Conservation (phyloP, 2,888 invertebrate species). For the Pyralis farinalis region DNA sequence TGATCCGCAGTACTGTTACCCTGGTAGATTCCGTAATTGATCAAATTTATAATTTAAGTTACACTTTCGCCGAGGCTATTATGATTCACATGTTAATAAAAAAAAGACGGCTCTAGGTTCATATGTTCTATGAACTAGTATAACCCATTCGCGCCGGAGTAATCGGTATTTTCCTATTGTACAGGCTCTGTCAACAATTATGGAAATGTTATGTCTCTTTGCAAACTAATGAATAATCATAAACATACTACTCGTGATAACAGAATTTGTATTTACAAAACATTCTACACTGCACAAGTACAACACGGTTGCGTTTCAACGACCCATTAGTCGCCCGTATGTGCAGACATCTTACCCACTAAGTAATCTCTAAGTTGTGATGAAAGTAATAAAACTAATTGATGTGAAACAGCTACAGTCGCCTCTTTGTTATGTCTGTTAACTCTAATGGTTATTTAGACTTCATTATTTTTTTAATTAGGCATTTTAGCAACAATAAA, state of each 20-base stretch:
- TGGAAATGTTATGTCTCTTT: slow-evolving; percentile 19
- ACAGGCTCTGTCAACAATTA: slow-evolving; percentile 35
- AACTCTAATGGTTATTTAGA: slow-evolving; percentile 17
- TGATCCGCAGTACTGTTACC: no score
- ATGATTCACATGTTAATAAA: no score
- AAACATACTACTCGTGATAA: slow-evolving; percentile 32
- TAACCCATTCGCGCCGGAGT: no score
- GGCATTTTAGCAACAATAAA: slow-evolving; percentile 9
- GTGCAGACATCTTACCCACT: slow-evolving; percentile 1
- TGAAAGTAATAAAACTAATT: slow-evolving; percentile 24
- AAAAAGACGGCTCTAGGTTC: no score
- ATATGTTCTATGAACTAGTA: no score
- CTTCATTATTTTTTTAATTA: slow-evolving; percentile 13
- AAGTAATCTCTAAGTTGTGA: slow-evolving; percentile 3
- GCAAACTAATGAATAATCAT: slow-evolving; percentile 42
- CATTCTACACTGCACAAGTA: background rate
- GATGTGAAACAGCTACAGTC: slow-evolving; percentile 20
- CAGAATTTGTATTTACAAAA: slow-evolving; percentile 29
- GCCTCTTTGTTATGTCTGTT: slow-evolving; percentile 5
- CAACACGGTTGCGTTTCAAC: slow-evolving; percentile 12
- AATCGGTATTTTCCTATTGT: no score
- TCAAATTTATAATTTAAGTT: no score
- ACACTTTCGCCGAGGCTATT: no score
- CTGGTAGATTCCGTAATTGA: no score
- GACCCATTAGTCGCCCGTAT: slow-evolving; percentile 10